phyloP scores from a whole-genome alignment of 2,113 vertebrate species.

The Prolemur simus region DNA sequence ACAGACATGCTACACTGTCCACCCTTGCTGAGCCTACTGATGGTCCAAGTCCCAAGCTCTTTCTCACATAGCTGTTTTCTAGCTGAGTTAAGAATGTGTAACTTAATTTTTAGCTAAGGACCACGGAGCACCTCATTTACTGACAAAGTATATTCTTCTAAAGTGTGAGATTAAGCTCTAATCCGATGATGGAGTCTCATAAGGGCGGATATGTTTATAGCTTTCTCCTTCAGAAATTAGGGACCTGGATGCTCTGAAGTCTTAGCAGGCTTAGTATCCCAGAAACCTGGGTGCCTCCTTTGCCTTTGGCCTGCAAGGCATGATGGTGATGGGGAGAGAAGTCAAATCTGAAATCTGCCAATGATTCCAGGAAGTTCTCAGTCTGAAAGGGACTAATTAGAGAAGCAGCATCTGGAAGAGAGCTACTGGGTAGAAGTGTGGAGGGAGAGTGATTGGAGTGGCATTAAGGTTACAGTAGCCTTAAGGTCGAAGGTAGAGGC shows the following conservation, averaged over 20 bases:
- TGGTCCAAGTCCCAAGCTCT: neutral
- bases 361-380: neutral
- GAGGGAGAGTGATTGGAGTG: neutral
- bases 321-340: neutral
- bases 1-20: too few relatives aligned
- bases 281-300: neutral
- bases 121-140: neutral
- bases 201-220: neutral
- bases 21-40: neutral
- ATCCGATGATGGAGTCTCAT: neutral
- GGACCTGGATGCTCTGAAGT: neutral
- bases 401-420: neutral
- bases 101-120: neutral
- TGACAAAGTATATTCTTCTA: neutral
- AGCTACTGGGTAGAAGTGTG: neutral
- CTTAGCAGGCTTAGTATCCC: neutral
- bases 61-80: neutral
- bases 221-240: constrained; percentile 17
- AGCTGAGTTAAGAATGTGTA: neutral
- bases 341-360: neutral
- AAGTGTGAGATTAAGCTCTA: neutral
- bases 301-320: neutral
- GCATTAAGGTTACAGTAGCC: neutral
- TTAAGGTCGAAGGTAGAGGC: neutral
- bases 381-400: neutral